Conservation (phyloP, 2,888 invertebrate species). For the Heliconius hortense region DNA sequence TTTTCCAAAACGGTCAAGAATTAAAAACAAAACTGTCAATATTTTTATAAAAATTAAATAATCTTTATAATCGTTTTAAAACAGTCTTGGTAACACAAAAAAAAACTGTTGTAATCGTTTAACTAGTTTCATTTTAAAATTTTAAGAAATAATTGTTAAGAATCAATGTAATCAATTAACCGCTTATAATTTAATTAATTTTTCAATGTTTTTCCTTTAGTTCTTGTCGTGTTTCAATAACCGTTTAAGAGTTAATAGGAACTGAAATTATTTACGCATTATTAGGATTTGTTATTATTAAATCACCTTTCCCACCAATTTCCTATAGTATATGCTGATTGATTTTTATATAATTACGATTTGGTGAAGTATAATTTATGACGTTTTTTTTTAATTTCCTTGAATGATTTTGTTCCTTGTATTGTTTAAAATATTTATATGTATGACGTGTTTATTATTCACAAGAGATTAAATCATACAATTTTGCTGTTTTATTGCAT, state of each 20-base stretch:
- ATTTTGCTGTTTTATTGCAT: not conserved
- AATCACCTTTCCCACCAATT: not conserved
- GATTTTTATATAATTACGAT: too few species aligned
- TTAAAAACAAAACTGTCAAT: not conserved
- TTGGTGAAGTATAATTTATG: not conserved
- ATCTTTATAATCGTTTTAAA: not conserved
- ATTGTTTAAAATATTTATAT: not conserved
- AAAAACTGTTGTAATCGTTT: not conserved
- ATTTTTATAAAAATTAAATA: not conserved
- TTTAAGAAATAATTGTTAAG: not conserved
- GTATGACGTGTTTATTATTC: not conserved
- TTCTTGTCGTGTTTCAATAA: constrained; percentile 2
- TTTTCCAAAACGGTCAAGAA: not conserved
- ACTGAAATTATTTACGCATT: not conserved
- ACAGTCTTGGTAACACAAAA: not conserved
- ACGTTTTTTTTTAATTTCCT: not conserved
- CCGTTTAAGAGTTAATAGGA: constrained; percentile 3
- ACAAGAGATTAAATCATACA: not conserved
- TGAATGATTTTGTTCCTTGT: not conserved
- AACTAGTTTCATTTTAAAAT: not conserved
- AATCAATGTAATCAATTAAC: not conserved
- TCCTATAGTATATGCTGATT: not conserved
- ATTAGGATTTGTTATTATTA: not conserved
- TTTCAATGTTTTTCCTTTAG: not conserved
- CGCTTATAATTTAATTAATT: constrained; percentile 8